phyloP scores from a whole-genome alignment of 2,797 vertebrate species.

The Miichthys miiuy region DNA sequence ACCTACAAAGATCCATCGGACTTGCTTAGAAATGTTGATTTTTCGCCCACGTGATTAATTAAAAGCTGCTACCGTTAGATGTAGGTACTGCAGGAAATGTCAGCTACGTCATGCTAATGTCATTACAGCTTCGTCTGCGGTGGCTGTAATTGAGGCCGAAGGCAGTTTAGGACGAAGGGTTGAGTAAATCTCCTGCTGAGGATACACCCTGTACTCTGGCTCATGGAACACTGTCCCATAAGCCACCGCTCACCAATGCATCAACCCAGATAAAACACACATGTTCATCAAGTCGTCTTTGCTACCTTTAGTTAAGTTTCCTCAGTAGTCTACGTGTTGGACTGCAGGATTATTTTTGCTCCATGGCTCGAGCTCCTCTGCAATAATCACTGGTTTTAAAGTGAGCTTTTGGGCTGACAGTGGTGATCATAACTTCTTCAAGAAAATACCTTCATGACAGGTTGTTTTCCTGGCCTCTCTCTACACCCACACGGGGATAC shows the following conservation, averaged over 20 bases:
- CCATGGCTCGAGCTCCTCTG: not conserved
- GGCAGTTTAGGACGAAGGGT: conserved; percentile 53
- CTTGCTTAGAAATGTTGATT: not conserved
- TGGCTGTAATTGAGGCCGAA: conserved; percentile 76
- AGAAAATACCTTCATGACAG: not conserved
- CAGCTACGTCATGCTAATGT: conserved; percentile 67
- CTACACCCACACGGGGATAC: not conserved
- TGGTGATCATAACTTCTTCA: not conserved
- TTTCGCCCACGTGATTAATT: not conserved
- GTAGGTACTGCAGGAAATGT: conserved; percentile 10
- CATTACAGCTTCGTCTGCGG: conserved; percentile 68
- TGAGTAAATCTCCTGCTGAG: conserved; percentile 66
- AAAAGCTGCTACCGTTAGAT: not conserved
- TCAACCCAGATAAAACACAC: not conserved
- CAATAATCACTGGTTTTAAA: conserved; percentile 14
- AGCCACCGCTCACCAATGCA: conserved; percentile 42
- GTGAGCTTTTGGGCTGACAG: conserved; percentile 4
- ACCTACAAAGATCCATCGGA: not conserved
- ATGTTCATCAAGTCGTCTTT: not conserved
- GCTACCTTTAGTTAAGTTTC: not conserved
- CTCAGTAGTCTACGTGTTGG: conserved; percentile 31
- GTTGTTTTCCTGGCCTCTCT: conserved; percentile 27
- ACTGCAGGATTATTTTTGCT: not conserved
- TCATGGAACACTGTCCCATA: conserved; percentile 51
- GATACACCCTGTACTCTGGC: conserved; percentile 50